Evolutionary conservation across 2,797 vertebrate genomes (phyloP).

Genomic region (Pipistrellus pipistrellus): DNA sequence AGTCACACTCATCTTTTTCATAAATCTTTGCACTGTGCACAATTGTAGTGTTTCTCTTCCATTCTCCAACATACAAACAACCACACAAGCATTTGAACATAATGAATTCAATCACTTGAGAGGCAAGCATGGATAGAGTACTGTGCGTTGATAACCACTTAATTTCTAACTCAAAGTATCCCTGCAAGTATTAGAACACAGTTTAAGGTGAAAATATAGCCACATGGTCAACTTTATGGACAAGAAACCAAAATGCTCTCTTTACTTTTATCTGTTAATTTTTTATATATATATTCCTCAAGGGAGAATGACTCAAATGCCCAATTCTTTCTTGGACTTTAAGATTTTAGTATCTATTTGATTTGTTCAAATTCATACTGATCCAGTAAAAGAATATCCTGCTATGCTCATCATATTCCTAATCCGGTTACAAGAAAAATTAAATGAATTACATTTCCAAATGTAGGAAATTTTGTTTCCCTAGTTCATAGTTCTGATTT

Average conservation of each 20-base stretch:
- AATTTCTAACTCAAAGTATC: no score
- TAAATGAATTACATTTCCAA: slow-evolving; percentile 95
- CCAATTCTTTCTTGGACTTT: background rate
- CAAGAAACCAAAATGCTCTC: no score
- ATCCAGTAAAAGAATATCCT: slow-evolving; percentile 84
- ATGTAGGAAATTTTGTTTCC: slow-evolving; percentile 93
- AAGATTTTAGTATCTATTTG: slow-evolving; percentile 76
- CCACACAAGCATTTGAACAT: background rate
- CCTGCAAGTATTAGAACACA: no score
- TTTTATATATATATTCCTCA: no score
- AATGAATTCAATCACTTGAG: background rate
- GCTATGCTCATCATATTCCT: slow-evolving; percentile 91
- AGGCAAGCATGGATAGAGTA: background rate
- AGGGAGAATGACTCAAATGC: no score
- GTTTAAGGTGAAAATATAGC: no score
- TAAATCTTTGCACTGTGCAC: no score
- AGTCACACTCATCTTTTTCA: no score
- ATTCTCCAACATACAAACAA: background rate
- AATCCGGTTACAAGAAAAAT: slow-evolving; percentile 95
- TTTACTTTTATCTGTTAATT: no score
- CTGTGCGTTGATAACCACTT: no score
- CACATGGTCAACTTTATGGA: no score
- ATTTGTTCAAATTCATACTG: slow-evolving; percentile 82
- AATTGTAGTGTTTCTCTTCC: background rate
- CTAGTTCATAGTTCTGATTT: slow-evolving; percentile 95